phyloP scores from a whole-genome alignment of 1,140 invertebrate species.

The Hyphantria cunea region DNA sequence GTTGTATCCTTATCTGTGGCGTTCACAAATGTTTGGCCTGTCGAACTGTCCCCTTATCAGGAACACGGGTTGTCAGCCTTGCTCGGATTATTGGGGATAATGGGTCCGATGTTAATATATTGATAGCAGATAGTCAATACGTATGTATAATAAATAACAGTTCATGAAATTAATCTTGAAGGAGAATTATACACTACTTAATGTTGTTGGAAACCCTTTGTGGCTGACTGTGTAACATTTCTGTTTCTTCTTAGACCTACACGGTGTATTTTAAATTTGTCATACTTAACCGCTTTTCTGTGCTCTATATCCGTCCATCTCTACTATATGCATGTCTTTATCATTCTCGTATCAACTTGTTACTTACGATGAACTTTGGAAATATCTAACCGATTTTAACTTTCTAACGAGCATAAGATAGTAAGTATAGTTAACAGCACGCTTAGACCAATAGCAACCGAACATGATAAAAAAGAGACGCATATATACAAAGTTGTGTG shows the following conservation, averaged over 20 bases:
- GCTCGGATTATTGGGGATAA: constrained; percentile 42
- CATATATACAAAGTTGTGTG: too few relatives aligned
- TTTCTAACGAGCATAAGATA: too few relatives aligned
- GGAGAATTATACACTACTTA: neutral
- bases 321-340: neutral
- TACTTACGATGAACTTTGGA: too few relatives aligned
- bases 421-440: too few relatives aligned
- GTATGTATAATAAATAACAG: constrained; percentile 1
- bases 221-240: neutral
- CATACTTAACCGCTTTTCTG: constrained; percentile 11
- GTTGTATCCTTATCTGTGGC: constrained; percentile 31
- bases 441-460: too few relatives aligned
- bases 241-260: constrained; percentile 10
- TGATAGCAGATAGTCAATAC: constrained; percentile 31
- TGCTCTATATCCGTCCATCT: neutral
- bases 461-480: too few relatives aligned
- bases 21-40: constrained; percentile 30
- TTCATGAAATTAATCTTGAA: constrained; percentile 16
- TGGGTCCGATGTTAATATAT: constrained; percentile 40
- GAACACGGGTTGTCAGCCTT: constrained; percentile 34
- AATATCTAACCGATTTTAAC: too few relatives aligned
- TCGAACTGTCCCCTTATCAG: constrained; percentile 24
- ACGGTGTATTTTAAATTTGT: constrained; percentile 11
- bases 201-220: constrained; percentile 19
- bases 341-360: too few relatives aligned